Percentiles rank a stretch among this genome's conserved stretches.
phyloP scores from a whole-genome alignment of 2,113 vertebrate species.

The Varanus komodoensis region DNA sequence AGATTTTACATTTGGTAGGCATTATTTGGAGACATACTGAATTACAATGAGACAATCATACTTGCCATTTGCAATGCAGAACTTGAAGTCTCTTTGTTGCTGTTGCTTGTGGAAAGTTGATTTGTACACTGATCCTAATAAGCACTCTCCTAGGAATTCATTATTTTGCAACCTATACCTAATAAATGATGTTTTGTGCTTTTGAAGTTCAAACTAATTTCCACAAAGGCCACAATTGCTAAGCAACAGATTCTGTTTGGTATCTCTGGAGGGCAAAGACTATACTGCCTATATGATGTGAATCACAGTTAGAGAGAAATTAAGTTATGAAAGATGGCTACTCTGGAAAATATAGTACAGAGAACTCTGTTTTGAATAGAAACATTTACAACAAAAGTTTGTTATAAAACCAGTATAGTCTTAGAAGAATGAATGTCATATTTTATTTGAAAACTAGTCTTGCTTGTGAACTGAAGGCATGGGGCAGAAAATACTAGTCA shows the following conservation, averaged over 20 bases:
- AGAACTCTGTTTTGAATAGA: neutral
- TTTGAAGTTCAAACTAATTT: constrained; percentile 85
- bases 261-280: constrained; percentile 67
- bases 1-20: neutral
- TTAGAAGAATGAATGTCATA: neutral
- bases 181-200: constrained; percentile 79
- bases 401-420: neutral
- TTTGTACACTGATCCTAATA: constrained; percentile 68
- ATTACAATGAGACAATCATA: neutral
- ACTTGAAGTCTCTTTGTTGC: constrained; percentile 8
- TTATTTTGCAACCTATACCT: constrained; percentile 80
- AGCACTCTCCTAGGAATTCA: constrained; percentile 79
- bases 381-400: neutral
- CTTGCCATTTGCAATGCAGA: neutral
- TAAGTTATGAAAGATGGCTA: neutral
- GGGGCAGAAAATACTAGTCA: too few relatives aligned
- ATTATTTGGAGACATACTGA: neutral
- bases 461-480: neutral
- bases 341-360: neutral
- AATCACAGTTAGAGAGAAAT: constrained; percentile 31
- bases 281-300: constrained; percentile 33
- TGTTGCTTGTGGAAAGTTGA: constrained; percentile 53
- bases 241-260: constrained; percentile 81
- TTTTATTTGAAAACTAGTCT: neutral
- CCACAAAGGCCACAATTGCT: constrained; percentile 78